These are phyloP conservation scores for Phrynosoma platyrhinos DNA, from an alignment of 2,113 vertebrate genomes.

Conservation along the genomic window DNA sequence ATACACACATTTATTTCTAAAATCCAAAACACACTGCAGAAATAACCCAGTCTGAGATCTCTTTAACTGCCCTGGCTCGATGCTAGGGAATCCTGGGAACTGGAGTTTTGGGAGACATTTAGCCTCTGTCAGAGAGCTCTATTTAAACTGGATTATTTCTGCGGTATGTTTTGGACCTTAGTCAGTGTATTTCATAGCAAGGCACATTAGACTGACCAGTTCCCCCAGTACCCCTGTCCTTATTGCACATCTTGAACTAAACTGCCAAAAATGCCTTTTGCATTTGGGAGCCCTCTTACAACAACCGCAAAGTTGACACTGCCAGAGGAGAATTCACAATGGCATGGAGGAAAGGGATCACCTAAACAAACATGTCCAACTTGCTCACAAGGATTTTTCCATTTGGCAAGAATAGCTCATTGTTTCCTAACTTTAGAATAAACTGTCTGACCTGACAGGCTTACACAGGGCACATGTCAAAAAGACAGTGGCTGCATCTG, in stretches of 20 bases:
- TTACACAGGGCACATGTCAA: background rate
- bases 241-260: background rate
- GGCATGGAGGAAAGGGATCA: background rate
- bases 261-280: background rate
- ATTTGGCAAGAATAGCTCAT: slow-evolving; percentile 1
- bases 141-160: too few relatives aligned
- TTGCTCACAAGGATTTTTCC: background rate
- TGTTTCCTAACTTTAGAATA: background rate
- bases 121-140: too few relatives aligned
- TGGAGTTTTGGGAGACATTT: too few relatives aligned
- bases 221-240: background rate
- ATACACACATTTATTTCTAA: background rate
- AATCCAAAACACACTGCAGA: too few relatives aligned
- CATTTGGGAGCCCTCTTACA: background rate
- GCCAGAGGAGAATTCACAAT: background rate
- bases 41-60: too few relatives aligned
- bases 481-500: too few relatives aligned
- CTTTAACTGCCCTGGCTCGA: too few relatives aligned
- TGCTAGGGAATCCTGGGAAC: too few relatives aligned
- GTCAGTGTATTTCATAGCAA: background rate
- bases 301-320: background rate
- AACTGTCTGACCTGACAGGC: background rate
- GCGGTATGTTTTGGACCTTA: too few relatives aligned
- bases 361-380: slow-evolving; percentile 15
- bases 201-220: background rate